Percentiles rank a stretch among this genome's conserved stretches.
phyloP scores from a whole-genome alignment of 1,140 invertebrate species.

The Drosophila pseudoobscura region DNA sequence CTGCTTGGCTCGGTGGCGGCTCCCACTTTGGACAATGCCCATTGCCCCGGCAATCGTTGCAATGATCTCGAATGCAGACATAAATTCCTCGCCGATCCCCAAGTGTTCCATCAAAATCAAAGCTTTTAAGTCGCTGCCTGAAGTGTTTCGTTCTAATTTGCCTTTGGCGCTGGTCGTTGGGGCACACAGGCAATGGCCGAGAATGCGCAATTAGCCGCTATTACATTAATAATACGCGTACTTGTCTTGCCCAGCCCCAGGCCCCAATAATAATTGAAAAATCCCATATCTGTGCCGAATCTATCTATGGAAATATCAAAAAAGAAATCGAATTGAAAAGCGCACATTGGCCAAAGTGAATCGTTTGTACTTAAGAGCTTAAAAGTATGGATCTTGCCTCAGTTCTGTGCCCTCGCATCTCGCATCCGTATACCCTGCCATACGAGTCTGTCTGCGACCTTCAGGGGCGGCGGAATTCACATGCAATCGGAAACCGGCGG shows the following conservation, averaged over 20 bases:
- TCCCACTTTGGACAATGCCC: slow-evolving; percentile 50
- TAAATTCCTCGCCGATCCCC: slow-evolving; percentile 43
- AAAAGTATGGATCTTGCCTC: slow-evolving; percentile 51
- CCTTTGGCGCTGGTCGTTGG: slow-evolving; percentile 25
- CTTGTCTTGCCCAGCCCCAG: slow-evolving; percentile 41
- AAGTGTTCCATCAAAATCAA: slow-evolving; percentile 78
- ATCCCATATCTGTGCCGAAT: slow-evolving; percentile 32
- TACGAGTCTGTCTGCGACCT: neutral
- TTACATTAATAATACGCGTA: slow-evolving; percentile 81
- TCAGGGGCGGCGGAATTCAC: neutral
- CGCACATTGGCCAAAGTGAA: slow-evolving; percentile 75
- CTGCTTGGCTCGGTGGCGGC: slow-evolving; percentile 23
- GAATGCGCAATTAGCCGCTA: slow-evolving; percentile 77
- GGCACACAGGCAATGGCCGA: slow-evolving; percentile 17
- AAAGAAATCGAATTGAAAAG: slow-evolving; percentile 68
- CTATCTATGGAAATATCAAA: slow-evolving; percentile 48
- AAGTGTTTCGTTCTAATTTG: slow-evolving; percentile 77
- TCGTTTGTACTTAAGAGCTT: slow-evolving; percentile 73
- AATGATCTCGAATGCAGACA: slow-evolving; percentile 66
- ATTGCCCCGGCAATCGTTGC: slow-evolving; percentile 40
- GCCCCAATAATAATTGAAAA: slow-evolving; percentile 57
- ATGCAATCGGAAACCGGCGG: slow-evolving; percentile 54
- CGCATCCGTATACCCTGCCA: slow-evolving; percentile 6
- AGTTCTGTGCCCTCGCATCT: neutral
- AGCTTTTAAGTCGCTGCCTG: slow-evolving; percentile 73